A percentile compares a stretch with the other conserved stretches of the same genome.
Conservation (phyloP, 2,888 invertebrate genomes). For the Scaptomyza flava region DNA sequence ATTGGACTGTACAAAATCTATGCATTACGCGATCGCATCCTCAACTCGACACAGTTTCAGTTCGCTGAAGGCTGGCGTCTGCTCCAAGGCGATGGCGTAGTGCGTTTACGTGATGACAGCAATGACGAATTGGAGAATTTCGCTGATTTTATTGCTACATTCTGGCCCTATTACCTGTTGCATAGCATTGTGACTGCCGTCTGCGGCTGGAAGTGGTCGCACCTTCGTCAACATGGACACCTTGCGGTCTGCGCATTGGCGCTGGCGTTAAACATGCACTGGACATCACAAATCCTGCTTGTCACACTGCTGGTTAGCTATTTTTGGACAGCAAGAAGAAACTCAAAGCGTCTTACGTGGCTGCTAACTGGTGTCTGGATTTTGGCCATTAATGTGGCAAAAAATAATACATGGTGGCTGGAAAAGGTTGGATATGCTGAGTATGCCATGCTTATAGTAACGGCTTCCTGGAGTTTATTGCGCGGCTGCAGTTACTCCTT, state of each 20-base stretch:
- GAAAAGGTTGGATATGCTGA: constrained; percentile 75
- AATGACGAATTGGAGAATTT: constrained; percentile 83
- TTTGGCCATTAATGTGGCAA: constrained; percentile 73
- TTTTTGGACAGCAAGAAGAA: constrained; percentile 56
- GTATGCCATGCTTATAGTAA: constrained; percentile 80
- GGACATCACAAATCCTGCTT: constrained; percentile 60
- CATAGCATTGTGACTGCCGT: constrained; percentile 71
- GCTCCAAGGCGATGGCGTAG: constrained; percentile 53
- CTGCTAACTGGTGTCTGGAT: constrained; percentile 77
- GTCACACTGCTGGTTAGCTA: constrained; percentile 70
- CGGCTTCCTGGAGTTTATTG: constrained; percentile 88
- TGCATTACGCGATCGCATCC: constrained; percentile 68
- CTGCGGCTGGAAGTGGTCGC: constrained; percentile 50
- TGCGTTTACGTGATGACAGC: constrained; percentile 77
- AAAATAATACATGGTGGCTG: constrained; percentile 60
- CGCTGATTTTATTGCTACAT: constrained; percentile 71
- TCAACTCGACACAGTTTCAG: constrained; percentile 62
- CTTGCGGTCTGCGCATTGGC: constrained; percentile 70
- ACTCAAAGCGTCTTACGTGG: constrained; percentile 75
- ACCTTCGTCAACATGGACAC: constrained; percentile 62
- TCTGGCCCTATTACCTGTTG: constrained; percentile 80
- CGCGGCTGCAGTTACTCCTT: constrained; percentile 88
- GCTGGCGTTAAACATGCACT: constrained; percentile 59
- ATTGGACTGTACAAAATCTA: constrained; percentile 77
- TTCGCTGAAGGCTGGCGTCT: constrained; percentile 79